A percentile compares a stretch with the other conserved stretches of the same genome.
Evolutionary conservation across 1,140 invertebrate genomes (phyloP).

Genomic region (Akabosia matsudoensis): DNA sequence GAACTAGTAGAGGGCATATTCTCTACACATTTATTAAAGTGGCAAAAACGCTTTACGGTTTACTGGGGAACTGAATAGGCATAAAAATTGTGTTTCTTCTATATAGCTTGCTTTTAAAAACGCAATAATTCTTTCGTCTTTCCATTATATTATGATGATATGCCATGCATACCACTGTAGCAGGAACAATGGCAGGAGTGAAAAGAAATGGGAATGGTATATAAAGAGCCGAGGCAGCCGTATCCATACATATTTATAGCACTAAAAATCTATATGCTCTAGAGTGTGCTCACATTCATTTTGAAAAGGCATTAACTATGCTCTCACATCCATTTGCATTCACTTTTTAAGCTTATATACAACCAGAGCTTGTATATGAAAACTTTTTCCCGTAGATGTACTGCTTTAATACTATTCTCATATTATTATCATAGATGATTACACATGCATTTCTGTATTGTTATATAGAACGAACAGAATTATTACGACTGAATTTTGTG

Average conservation of each 20-base stretch:
- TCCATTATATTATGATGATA: conserved; percentile 6
- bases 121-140: conserved; percentile 9
- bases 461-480: background rate
- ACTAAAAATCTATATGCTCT: no score
- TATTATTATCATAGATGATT: background rate
- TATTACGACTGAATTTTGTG: conserved; percentile 2
- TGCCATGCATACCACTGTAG: background rate
- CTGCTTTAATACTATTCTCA: no score
- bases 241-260: no score
- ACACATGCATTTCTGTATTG: background rate
- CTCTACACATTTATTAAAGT: background rate
- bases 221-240: background rate
- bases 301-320: no score
- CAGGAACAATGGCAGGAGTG: background rate
- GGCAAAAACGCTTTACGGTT: background rate
- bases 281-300: no score
- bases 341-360: no score
- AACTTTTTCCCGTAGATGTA: no score
- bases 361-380: no score
- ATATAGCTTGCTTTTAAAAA: conserved; percentile 2
- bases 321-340: no score
- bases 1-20: conserved; percentile 4
- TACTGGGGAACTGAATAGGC: background rate
- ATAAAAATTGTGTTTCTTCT: background rate
- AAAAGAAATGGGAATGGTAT: background rate